Percentiles rank a stretch among this genome's conserved stretches.
Evolutionary conservation across 2,888 invertebrate genomes (phyloP).

Genomic region (Apotomis betuletana): DNA sequence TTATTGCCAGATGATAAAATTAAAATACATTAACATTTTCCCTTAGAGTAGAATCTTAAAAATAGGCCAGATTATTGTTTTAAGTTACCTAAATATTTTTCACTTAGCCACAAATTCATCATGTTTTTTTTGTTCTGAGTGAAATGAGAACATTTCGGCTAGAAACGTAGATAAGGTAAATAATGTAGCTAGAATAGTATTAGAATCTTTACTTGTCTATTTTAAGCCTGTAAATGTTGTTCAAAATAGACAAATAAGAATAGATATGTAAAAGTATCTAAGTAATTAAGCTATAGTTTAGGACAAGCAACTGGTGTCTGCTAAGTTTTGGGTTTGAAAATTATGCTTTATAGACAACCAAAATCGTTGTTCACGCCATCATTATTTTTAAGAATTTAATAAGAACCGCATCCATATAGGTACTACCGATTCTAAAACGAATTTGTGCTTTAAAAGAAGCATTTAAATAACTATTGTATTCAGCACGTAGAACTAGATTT

Average conservation of each 20-base stretch:
- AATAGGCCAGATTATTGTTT: conserved; percentile 30
- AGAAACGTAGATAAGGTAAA: conserved; percentile 5
- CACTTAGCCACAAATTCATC: background rate
- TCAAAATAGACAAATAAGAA: conserved; percentile 64
- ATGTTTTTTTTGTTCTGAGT: background rate
- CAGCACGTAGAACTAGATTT: background rate
- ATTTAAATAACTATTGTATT: background rate
- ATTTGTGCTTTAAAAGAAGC: background rate
- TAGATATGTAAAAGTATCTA: conserved; percentile 30
- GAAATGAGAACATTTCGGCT: background rate
- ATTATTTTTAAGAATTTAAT: too few species aligned
- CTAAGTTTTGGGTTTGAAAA: too few species aligned
- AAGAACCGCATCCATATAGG: too few species aligned
- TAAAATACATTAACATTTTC: background rate
- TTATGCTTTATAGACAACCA: too few species aligned
- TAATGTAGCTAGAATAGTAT: conserved; percentile 4
- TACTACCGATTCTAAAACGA: background rate
- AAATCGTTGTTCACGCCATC: too few species aligned
- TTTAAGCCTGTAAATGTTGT: conserved; percentile 52
- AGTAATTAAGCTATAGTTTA: background rate
- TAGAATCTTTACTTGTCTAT: conserved; percentile 55
- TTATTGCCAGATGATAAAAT: background rate
- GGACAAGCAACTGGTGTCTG: background rate
- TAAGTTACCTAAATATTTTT: conserved; percentile 19
- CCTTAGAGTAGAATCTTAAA: background rate